Conservation (phyloP, 2,797 vertebrate genomes). For the Tangara arthus region DNA sequence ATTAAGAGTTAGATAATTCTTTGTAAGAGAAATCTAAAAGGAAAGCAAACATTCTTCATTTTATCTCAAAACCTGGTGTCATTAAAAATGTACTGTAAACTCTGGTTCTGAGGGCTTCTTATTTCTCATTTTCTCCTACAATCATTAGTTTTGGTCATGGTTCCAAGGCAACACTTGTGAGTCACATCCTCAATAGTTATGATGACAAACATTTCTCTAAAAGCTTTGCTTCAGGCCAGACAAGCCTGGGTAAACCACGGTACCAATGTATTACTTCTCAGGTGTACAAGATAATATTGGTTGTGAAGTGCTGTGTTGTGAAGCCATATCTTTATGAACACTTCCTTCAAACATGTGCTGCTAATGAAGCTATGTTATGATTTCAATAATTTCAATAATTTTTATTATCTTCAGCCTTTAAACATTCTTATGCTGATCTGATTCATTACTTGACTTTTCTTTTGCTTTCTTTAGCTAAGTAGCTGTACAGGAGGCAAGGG, state of each 20-base stretch:
- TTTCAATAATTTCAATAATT: background rate
- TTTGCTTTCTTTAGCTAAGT: background rate
- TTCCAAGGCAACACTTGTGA: background rate
- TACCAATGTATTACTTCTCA: background rate
- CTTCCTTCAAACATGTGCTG: background rate
- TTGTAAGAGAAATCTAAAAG: background rate
- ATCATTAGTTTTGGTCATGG: background rate
- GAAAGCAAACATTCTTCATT: background rate
- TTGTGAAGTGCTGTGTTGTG: background rate
- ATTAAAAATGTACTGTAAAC: background rate
- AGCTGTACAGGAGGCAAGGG: background rate
- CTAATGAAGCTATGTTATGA: background rate
- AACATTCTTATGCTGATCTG: background rate
- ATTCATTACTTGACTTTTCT: background rate
- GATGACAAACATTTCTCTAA: background rate
- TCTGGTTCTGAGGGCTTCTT: background rate
- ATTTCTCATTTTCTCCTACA: background rate
- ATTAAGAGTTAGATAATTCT: background rate
- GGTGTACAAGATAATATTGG: background rate
- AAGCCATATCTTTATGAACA: background rate
- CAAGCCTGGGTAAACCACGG: background rate
- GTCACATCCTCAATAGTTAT: background rate
- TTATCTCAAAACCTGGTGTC: background rate
- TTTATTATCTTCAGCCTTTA: background rate
- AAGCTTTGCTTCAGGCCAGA: background rate